These are phyloP conservation scores for Drosophila athabasca DNA, from an alignment of 1,140 invertebrate genomes.

Conservation along the genomic window DNA sequence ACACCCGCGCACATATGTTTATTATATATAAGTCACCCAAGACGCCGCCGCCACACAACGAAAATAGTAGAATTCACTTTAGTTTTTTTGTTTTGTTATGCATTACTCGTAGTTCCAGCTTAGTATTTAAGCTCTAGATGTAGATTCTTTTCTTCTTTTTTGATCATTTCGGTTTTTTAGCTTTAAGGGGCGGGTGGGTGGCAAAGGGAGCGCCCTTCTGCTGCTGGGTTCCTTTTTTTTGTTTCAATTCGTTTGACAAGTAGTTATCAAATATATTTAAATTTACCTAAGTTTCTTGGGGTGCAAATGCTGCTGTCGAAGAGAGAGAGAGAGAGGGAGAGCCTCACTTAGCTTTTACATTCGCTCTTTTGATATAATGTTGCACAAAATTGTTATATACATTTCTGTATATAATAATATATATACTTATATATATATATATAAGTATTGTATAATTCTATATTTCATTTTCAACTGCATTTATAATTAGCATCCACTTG, in stretches of 20 bases:
- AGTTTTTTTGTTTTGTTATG: conserved; percentile 39
- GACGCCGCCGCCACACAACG: conserved; percentile 74
- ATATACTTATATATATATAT: conserved; percentile 33
- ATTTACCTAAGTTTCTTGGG: conserved; percentile 50
- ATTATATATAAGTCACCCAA: conserved; percentile 46
- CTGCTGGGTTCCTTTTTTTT: not conserved
- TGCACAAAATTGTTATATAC: conserved; percentile 70
- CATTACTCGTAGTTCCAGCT: conserved; percentile 1
- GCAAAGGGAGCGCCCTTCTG: too few species aligned
- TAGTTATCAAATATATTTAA: conserved; percentile 52
- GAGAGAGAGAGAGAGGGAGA: conserved; percentile 28
- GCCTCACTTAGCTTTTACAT: conserved; percentile 35
- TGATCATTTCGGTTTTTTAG: conserved; percentile 22
- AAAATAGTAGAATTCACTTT: conserved; percentile 65
- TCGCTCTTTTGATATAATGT: conserved; percentile 76
- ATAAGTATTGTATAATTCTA: conserved; percentile 35
- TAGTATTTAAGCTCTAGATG: conserved; percentile 13
- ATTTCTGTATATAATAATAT: conserved; percentile 36
- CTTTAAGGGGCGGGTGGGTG: not conserved
- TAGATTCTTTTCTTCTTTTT: conserved; percentile 34
- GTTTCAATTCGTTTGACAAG: conserved; percentile 40
- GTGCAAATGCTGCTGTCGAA: conserved; percentile 22
- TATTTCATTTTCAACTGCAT: conserved; percentile 52
- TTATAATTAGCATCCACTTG: conserved; percentile 58
- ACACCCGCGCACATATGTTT: conserved; percentile 36